Evolutionary conservation across 2,888 invertebrate species (phyloP), one percentile per base, ranked within the genome.

Genomic region (Hyles lineata): DNA sequence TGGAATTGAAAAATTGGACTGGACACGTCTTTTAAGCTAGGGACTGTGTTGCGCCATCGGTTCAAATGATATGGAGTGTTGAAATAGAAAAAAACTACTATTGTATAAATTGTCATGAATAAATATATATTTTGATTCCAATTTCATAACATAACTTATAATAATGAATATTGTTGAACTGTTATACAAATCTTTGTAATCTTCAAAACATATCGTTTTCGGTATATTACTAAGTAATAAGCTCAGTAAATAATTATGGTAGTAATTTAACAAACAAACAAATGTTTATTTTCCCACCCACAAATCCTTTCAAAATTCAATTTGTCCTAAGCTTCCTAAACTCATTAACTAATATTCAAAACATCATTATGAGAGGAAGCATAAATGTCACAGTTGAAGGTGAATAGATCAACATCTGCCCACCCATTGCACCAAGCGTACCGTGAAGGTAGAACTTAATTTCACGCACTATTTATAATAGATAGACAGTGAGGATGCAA

Each of bases 1-100:
- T 70, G 72, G 70, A 70, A 74, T 74, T 63, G 72, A 71, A 35
- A 52, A 58, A 60, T 73, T 55, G 50, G 43, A 63, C 35, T 21
- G 50, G 25, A 63, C 21, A 19, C 5, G 50, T 17, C 43, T 67
- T 67, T 67, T 63, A 21, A 11, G 63, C 15, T 50, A 50, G 67
- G 67, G 67, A 67, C 11, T 43, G 15, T 11, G 50, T 50, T 43
- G 50, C 62, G 32, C 43, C 43, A 67, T 21, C 9, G 19, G 4
- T 32, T 35, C 17, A 29, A 15, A 25, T 5, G 5, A 15, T 60
- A 1, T 25, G 5, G 25, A 60, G 25, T 59, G 21, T 59, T n/a
- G 21, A 21, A n/a, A 23, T 43, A 43, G 43, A 15, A 11, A 11
- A 11, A 43, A 11, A 2, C 11, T 15, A 8, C 0, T 7, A 35